These are phyloP conservation scores for Rhagologus leucostigma DNA, from an alignment of 2,113 vertebrate species.

Conservation along the genomic window DNA sequence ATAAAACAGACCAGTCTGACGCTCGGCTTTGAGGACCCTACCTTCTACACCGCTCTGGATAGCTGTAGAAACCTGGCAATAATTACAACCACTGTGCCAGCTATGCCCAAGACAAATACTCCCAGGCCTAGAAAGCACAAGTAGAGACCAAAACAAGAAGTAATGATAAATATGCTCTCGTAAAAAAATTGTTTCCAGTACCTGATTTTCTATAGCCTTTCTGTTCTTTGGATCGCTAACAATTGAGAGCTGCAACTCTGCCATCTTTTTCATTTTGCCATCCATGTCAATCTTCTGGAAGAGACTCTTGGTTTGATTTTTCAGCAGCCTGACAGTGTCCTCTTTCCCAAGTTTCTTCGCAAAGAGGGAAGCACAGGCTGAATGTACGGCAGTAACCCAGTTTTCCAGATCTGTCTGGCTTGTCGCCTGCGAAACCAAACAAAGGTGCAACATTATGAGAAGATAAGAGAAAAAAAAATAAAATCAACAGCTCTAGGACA, in stretches of 20 bases:
- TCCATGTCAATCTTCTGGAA: constrained; percentile 98
- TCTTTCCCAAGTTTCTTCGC: constrained; percentile 94
- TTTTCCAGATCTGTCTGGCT: constrained; percentile 96
- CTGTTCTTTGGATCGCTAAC: constrained; percentile 91
- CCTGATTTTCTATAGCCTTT: constrained; percentile 97
- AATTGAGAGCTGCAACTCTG: constrained; percentile 89
- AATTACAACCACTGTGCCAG: neutral
- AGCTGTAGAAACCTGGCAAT: neutral
- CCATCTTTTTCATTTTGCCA: constrained; percentile 99
- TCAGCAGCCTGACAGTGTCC: constrained; percentile 87
- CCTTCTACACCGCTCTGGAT: neutral
- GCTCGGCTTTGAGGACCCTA: neutral
- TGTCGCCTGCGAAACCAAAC: constrained; percentile 78
- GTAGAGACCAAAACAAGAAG: neutral
- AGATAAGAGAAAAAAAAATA: neutral
- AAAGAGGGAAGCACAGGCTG: constrained; percentile 91
- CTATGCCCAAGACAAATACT: neutral
- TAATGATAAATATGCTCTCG: neutral
- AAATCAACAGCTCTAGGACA: neutral
- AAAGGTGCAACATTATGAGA: neutral
- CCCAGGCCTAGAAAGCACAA: neutral
- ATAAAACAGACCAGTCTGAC: neutral
- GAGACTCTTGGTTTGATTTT: constrained; percentile 85
- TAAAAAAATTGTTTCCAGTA: constrained; percentile 24
- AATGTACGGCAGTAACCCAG: constrained; percentile 96